Conservation (phyloP, 2,113 vertebrate genomes). For the Cololabis saira region DNA sequence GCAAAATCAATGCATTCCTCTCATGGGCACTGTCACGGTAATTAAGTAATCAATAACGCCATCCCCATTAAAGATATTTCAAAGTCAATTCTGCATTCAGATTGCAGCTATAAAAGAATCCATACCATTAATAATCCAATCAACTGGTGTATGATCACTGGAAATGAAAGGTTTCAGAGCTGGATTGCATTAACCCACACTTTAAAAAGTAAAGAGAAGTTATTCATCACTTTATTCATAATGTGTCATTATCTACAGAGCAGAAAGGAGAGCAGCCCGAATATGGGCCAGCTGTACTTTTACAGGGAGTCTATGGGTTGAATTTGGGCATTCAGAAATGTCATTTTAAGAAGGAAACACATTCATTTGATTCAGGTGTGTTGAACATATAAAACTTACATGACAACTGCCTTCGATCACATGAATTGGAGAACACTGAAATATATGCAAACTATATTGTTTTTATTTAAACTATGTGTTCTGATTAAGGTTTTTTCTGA, state of each 20-base stretch:
- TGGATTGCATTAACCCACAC: slow-evolving; percentile 16
- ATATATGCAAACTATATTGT: no score
- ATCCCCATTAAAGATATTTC: slow-evolving; percentile 55
- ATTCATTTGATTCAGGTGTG: no score
- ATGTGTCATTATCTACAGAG: neutral
- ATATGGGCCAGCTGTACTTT: no score
- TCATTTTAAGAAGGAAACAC: no score
- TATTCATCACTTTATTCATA: neutral
- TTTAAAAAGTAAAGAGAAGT: slow-evolving; percentile 12
- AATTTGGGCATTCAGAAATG: no score
- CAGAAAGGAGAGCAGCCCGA: neutral
- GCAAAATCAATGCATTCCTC: slow-evolving; percentile 55
- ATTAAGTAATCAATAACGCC: slow-evolving; percentile 63
- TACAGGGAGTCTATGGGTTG: no score
- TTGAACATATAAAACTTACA: no score
- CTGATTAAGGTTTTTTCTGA: no score
- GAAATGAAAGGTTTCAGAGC: slow-evolving; percentile 27
- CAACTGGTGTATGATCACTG: slow-evolving; percentile 42
- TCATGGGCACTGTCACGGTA: slow-evolving; percentile 43
- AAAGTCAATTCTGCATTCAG: slow-evolving; percentile 60
- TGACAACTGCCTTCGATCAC: no score
- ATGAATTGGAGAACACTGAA: no score
- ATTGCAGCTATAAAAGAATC: slow-evolving; percentile 48
- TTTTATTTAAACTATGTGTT: no score
- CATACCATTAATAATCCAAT: slow-evolving; percentile 58